phyloP scores from a whole-genome alignment of 2,888 invertebrate species.

The Melieria omissa region DNA sequence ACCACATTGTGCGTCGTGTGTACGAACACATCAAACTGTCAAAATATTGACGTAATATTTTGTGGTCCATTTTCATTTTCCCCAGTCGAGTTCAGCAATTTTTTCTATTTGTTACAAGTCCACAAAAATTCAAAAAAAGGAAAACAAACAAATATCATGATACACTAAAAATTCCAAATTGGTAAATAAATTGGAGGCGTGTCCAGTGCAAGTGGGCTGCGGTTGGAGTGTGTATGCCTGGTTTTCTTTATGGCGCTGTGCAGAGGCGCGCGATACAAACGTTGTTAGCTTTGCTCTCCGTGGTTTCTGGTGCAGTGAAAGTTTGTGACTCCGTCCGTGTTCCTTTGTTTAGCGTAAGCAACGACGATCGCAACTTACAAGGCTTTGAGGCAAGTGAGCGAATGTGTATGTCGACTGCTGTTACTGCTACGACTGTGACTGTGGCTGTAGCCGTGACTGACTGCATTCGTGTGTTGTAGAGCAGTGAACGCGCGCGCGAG shows the following conservation, averaged over 20 bases:
- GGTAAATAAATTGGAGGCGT: conserved; percentile 32
- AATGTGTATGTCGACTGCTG: not conserved
- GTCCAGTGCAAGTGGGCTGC: conserved; percentile 13
- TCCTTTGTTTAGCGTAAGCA: conserved; percentile 21
- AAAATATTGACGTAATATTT: conserved; percentile 52
- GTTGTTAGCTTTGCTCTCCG: conserved; percentile 15
- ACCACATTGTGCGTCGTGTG: not conserved
- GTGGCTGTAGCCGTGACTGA: too few species aligned
- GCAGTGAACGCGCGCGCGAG: too few species aligned
- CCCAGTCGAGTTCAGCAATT: conserved; percentile 34
- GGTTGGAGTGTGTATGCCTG: conserved; percentile 21
- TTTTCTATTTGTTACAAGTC: conserved; percentile 37
- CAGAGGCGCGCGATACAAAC: conserved; percentile 27
- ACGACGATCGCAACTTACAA: conserved; percentile 16
- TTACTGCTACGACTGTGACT: too few species aligned
- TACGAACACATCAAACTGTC: conserved; percentile 41
- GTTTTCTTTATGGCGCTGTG: conserved; percentile 14
- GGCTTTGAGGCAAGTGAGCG: conserved; percentile 1
- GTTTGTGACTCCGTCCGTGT: conserved; percentile 28
- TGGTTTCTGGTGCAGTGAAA: conserved; percentile 34
- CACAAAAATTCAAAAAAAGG: conserved; percentile 35
- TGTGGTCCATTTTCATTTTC: conserved; percentile 38
- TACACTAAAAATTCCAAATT: conserved; percentile 38
- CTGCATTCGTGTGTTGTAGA: too few species aligned
- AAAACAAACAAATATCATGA: conserved; percentile 38